These are phyloP conservation scores for Ascidia mentula DNA, from an alignment of 23 tunicate species.

Conservation along the genomic window DNA sequence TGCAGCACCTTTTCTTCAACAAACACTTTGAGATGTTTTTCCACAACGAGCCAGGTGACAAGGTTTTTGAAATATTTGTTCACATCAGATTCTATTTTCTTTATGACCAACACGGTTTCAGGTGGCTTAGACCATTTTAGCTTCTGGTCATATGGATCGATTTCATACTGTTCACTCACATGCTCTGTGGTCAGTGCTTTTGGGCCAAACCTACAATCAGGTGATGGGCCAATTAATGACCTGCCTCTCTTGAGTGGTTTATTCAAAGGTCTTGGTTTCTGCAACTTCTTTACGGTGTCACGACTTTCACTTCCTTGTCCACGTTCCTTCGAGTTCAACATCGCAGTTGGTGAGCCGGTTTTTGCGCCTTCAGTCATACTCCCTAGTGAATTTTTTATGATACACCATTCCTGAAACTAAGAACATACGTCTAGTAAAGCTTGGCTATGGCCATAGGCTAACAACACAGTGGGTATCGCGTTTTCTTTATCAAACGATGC, in stretches of 20 bases:
- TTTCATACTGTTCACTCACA: background rate
- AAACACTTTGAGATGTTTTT: constrained; percentile 38
- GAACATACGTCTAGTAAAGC: too few species aligned
- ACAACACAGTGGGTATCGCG: too few species aligned
- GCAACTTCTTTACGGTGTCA: background rate
- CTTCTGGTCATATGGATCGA: constrained; percentile 20
- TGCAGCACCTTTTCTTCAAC: constrained; percentile 48
- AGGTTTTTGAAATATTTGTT: constrained; percentile 14
- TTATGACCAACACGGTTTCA: constrained; percentile 52
- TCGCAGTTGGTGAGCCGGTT: too few species aligned
- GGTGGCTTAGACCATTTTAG: constrained; percentile 59
- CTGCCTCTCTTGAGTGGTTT: constrained; percentile 8
- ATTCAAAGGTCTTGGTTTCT: background rate
- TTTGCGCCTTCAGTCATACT: too few species aligned
- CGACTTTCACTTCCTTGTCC: background rate
- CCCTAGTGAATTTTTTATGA: too few species aligned
- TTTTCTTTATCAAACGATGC: too few species aligned
- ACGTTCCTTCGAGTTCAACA: too few species aligned
- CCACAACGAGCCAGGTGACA: constrained; percentile 35
- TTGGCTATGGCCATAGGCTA: too few species aligned
- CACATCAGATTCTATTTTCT: constrained; percentile 46
- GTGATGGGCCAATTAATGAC: constrained; percentile 53
- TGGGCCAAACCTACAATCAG: constrained; percentile 52
- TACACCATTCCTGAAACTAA: too few species aligned
- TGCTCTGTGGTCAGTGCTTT: constrained; percentile 31